Conservation (phyloP, 2,797 vertebrate genomes). For the Lithobates sylvaticus region DNA sequence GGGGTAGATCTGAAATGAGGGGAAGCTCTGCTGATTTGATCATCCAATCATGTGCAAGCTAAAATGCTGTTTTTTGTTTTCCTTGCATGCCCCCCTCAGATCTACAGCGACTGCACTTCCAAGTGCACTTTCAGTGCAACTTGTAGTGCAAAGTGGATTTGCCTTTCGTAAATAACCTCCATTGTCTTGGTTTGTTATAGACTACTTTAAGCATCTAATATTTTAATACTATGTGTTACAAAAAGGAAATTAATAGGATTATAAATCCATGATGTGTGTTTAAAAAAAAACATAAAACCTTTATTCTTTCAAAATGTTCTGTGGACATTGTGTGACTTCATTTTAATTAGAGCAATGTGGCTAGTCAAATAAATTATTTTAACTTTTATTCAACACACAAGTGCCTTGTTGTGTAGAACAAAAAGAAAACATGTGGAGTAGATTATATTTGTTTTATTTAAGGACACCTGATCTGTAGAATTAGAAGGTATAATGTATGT, state of each 20-base stretch:
- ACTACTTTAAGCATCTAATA: no score
- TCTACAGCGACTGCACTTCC: no score
- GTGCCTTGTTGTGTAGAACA: not conserved
- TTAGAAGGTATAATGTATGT: not conserved
- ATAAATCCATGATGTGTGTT: not conserved
- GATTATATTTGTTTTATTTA: not conserved
- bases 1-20: no score
- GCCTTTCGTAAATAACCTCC: no score
- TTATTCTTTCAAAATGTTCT: not conserved
- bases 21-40: no score
- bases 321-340: not conserved
- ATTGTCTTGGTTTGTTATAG: no score
- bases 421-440: not conserved
- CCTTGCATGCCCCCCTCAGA: no score
- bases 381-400: not conserved
- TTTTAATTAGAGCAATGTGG: not conserved
- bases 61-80: no score
- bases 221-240: no score
- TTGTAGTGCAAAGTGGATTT: no score
- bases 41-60: no score
- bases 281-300: not conserved
- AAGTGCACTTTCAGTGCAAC: no score
- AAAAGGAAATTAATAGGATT: not conserved
- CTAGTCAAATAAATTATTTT: not conserved
- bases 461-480: not conserved